Conservation (phyloP, 2,113 vertebrate species). For the Paedocypris sp. region DNA sequence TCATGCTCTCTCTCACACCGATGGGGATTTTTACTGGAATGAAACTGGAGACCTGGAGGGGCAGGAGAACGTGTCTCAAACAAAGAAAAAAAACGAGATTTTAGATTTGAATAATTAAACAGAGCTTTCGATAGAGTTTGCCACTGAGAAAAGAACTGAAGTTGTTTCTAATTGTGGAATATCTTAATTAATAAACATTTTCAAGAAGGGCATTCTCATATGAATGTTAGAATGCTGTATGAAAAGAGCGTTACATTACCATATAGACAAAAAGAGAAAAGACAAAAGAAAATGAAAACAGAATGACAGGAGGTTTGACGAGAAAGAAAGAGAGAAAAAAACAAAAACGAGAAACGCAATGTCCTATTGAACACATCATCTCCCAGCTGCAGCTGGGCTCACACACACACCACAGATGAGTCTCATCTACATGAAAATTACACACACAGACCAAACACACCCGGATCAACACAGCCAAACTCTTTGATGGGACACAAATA, state of each 20-base stretch:
- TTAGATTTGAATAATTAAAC: too few species aligned
- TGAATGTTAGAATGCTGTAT: background rate
- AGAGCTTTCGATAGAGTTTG: too few species aligned
- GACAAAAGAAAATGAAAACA: constrained; percentile 17
- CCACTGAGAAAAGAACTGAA: too few species aligned
- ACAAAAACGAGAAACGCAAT: too few species aligned
- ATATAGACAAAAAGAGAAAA: background rate
- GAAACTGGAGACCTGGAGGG: too few species aligned
- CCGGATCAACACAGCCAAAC: background rate
- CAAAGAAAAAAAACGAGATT: too few species aligned
- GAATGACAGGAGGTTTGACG: constrained; percentile 15
- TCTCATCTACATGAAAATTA: constrained; percentile 27
- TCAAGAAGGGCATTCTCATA: constrained; percentile 33
- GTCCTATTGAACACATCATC: constrained; percentile 8
- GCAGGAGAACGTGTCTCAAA: too few species aligned
- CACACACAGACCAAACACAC: constrained; percentile 1
- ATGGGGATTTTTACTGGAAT: too few species aligned
- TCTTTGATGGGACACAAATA: constrained; percentile 16
- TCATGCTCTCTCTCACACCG: too few species aligned
- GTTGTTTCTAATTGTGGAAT: too few species aligned
- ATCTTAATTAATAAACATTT: too few species aligned
- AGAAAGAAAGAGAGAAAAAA: too few species aligned
- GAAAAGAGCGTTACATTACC: constrained; percentile 7
- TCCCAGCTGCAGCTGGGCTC: constrained; percentile 1
- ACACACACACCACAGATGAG: background rate